Base-by-base conservation (phyloP, 2,113 vertebrate genomes). In the Ammodytes marinus region DNA sequence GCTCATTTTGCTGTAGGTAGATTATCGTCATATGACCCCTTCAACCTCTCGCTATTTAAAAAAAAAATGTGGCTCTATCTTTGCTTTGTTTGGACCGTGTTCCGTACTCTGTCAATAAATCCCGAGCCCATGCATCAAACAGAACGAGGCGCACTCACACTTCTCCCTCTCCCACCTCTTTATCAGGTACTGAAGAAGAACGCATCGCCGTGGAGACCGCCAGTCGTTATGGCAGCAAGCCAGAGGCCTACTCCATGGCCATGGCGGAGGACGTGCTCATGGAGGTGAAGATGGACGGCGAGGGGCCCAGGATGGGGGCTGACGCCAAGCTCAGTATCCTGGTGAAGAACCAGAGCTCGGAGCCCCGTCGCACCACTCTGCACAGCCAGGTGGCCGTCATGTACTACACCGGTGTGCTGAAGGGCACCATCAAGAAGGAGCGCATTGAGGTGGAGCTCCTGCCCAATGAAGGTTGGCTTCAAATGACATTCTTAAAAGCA, bases 141-240 rank as follows among this genome's bases (percentile, higher is more conserved):
- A 52, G n/a, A 71, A 64, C 66, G 43, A 77, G 13, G 43, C 13
- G 5, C 6, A 52, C 58, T 88, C 46, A 72, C 69, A 55, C 50
- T 27, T 27, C 27, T 27, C 27, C 27, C 27, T 39, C 45, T 70
- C 50, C 40, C 73, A 10, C 35, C 7, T 60, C 45, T 14, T 9
- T 1, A 7, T 12, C 87, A 95, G 95, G 54, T 43, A 92, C 94
- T 0, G 96, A 96, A 1, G 96, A 95, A 19, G 97, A 97, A 63
- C 95, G 97, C 58, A 95, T 96, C n/a, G 95, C 97, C 0, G 97
- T 98, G 59, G 96, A 96, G 88, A 97, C 95, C 0, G 97, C 97
- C 1, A 94, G 96, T 4, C 94, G 96, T 19, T 96, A 96, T 0
- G 97, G 97, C 85, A 96, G 93, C 94, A 97, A 96, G 86, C 95